Evolutionary conservation across 1,140 invertebrate species (phyloP).

Genomic region (Epicauta chinensis): DNA sequence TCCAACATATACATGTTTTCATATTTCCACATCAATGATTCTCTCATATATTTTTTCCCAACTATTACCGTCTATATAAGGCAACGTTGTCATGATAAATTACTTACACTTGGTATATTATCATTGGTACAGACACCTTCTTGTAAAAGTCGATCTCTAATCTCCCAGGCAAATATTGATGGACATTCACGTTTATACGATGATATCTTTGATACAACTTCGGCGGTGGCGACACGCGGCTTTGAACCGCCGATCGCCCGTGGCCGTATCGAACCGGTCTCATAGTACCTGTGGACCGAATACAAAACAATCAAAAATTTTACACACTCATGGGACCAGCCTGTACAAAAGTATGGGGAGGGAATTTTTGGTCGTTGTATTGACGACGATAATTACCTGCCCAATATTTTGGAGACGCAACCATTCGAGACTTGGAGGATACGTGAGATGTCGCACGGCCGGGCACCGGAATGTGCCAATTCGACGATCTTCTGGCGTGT

Average conservation of each 20-base stretch:
- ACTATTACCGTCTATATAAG: not conserved
- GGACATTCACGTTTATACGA: constrained; percentile 95
- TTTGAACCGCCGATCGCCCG: constrained; percentile 94
- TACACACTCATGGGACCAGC: not conserved
- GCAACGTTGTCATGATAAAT: constrained; percentile 9
- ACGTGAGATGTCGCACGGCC: constrained; percentile 97
- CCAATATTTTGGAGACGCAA: constrained; percentile 91
- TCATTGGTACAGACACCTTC: constrained; percentile 98
- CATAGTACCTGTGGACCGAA: constrained; percentile 75
- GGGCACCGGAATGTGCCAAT: constrained; percentile 89
- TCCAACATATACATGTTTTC: constrained; percentile 8
- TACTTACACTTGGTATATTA: constrained; percentile 98
- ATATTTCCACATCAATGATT: constrained; percentile 10
- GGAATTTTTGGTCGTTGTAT: not conserved
- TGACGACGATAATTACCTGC: constrained; percentile 58
- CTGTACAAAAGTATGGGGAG: no score
- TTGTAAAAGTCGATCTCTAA: constrained; percentile 87
- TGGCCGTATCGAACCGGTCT: constrained; percentile 95
- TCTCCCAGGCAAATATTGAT: constrained; percentile 98
- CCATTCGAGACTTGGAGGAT: constrained; percentile 96
- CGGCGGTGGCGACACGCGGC: constrained; percentile 90
- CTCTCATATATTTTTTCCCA: constrained; percentile 1
- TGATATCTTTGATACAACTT: constrained; percentile 90
- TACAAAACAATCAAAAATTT: not conserved
- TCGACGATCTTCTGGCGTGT: constrained; percentile 98